Evolutionary conservation across 2,113 vertebrate genomes (phyloP).

Genomic region (Cygnus buccinator): DNA sequence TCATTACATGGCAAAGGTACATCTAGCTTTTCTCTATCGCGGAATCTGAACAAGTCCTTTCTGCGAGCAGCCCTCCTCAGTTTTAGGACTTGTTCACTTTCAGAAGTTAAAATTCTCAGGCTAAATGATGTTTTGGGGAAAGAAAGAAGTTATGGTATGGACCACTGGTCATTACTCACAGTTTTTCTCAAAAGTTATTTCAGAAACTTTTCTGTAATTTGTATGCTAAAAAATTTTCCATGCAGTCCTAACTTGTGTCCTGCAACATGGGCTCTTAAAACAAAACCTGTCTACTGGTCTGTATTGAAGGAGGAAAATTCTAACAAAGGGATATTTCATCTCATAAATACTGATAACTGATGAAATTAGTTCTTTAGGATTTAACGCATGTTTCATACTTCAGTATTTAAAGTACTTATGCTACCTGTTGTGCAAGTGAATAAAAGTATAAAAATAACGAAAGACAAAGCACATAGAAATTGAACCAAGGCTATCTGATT

Average conservation of each 20-base stretch:
- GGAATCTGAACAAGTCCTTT: neutral
- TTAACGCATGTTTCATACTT: neutral
- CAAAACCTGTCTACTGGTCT: neutral
- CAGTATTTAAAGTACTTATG: neutral
- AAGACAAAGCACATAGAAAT: neutral
- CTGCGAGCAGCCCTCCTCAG: neutral
- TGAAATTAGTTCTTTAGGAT: neutral
- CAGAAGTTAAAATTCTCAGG: neutral
- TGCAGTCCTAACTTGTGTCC: neutral
- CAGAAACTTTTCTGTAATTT: neutral
- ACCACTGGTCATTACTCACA: neutral
- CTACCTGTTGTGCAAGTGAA: neutral
- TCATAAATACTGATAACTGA: neutral
- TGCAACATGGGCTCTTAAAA: neutral
- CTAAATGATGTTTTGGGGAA: neutral
- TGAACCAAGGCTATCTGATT: neutral
- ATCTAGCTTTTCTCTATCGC: accelerated
- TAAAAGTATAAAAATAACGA: neutral
- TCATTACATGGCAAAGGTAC: neutral
- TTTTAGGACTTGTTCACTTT: neutral
- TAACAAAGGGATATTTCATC: neutral
- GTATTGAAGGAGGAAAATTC: neutral
- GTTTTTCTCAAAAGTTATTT: neutral
- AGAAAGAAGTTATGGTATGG: neutral
- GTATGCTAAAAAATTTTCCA: neutral